Conservation (phyloP, 1,140 invertebrate genomes). For the Zaprionus africanus region DNA sequence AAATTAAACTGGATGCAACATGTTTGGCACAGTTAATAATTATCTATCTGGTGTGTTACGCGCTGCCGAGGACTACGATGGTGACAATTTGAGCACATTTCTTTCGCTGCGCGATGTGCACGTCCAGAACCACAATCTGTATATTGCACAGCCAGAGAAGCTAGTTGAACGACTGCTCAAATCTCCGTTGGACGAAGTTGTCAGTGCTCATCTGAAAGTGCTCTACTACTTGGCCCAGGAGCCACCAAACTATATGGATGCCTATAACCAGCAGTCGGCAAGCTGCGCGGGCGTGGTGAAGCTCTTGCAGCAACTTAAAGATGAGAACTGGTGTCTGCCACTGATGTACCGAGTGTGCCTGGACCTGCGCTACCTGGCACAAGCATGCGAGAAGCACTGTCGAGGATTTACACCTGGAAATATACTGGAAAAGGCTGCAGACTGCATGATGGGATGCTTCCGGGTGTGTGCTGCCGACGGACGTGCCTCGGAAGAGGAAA, state of each 20-base stretch:
- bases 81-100: slow-evolving; percentile 85
- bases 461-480: slow-evolving; percentile 98
- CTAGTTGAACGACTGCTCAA: slow-evolving; percentile 90
- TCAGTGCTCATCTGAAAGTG: slow-evolving; percentile 90
- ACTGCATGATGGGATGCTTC: slow-evolving; percentile 97
- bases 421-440: slow-evolving; percentile 96
- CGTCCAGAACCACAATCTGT: slow-evolving; percentile 88
- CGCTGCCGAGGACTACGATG: slow-evolving; percentile 70
- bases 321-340: slow-evolving; percentile 98
- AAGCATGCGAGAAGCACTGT: slow-evolving; percentile 89
- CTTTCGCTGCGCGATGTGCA: slow-evolving; percentile 92
- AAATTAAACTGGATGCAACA: slow-evolving; percentile 20
- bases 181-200: slow-evolving; percentile 91
- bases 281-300: slow-evolving; percentile 93
- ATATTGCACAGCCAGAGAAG: slow-evolving; percentile 88
- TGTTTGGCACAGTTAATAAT: slow-evolving; percentile 77
- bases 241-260: slow-evolving; percentile 88
- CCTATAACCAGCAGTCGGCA: slow-evolving; percentile 91
- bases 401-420: slow-evolving; percentile 88
- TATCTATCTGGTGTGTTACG: slow-evolving; percentile 72
- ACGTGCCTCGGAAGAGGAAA: slow-evolving; percentile 93
- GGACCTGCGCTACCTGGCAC: slow-evolving; percentile 94
- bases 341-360: slow-evolving; percentile 95
- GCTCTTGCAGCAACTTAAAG: slow-evolving; percentile 94
- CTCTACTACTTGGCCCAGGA: slow-evolving; percentile 83